Evolutionary conservation across 1,140 invertebrate genomes (phyloP).

Genomic region (Ips nitidus): DNA sequence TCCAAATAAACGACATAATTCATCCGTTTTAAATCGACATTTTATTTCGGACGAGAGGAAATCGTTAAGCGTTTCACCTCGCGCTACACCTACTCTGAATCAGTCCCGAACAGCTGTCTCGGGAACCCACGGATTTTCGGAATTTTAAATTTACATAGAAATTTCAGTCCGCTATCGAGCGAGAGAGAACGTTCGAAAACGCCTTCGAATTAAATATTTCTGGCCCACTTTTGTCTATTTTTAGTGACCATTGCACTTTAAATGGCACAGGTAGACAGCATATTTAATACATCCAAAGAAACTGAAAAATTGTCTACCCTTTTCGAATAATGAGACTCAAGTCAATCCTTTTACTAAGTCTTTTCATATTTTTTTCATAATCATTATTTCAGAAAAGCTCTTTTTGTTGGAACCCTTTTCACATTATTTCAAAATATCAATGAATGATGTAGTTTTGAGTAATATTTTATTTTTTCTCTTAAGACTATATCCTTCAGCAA

Average conservation of each 20-base stretch:
- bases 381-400: too few species aligned
- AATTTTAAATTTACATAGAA: slow-evolving; percentile 34
- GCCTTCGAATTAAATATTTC: slow-evolving; percentile 32
- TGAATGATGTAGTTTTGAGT: too few species aligned
- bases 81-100: slow-evolving; percentile 18
- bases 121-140: slow-evolving; percentile 30
- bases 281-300: not conserved
- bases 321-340: too few species aligned
- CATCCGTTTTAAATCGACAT: slow-evolving; percentile 17
- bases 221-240: slow-evolving; percentile 33
- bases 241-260: slow-evolving; percentile 14
- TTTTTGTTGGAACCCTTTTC: too few species aligned
- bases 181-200: slow-evolving; percentile 25
- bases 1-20: slow-evolving; percentile 5
- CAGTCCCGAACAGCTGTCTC: slow-evolving; percentile 29
- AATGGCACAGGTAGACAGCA: not conserved
- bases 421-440: too few species aligned
- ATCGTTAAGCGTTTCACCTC: slow-evolving; percentile 29
- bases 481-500: too few species aligned
- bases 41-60: slow-evolving; percentile 28
- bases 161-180: slow-evolving; percentile 23
- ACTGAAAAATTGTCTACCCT: not conserved
- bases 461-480: too few species aligned
- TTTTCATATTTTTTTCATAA: too few species aligned
- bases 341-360: too few species aligned